These are phyloP conservation scores for Orchesella cincta DNA, from an alignment of 1,140 invertebrate species.

Conservation along the genomic window DNA sequence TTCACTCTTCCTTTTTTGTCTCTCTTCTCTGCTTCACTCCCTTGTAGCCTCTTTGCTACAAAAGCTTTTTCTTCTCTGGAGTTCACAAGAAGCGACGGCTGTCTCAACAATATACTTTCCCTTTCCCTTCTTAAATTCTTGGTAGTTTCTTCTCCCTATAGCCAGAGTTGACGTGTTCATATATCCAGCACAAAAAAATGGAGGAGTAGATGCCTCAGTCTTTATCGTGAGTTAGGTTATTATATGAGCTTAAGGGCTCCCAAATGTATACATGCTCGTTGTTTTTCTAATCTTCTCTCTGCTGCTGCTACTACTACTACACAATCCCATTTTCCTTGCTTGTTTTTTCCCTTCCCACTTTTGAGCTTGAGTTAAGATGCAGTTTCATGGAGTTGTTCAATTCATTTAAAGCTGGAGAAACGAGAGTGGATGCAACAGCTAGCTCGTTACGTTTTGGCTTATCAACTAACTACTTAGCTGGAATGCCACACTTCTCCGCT, in stretches of 20 bases:
- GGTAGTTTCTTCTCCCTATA: background rate
- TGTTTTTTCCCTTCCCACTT: background rate
- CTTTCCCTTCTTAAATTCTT: background rate
- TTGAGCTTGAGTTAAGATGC: background rate
- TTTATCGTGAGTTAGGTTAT: too few relatives aligned
- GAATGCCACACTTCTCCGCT: too few relatives aligned
- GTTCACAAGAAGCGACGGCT: too few relatives aligned
- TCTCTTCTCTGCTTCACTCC: slow-evolving; percentile 7
- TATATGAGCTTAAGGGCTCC: slow-evolving; percentile 19
- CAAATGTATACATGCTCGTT: slow-evolving; percentile 14
- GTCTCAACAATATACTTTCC: background rate
- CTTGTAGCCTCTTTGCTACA: background rate
- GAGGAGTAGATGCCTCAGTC: too few relatives aligned
- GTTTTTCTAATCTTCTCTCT: slow-evolving; percentile 25
- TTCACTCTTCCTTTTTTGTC: background rate
- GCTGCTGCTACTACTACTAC: background rate
- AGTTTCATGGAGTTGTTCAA: background rate
- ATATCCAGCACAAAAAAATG: too few relatives aligned
- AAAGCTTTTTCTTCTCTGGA: background rate
- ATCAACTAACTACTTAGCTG: slow-evolving; percentile 2
- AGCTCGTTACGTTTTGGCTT: slow-evolving; percentile 1
- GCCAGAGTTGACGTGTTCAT: too few relatives aligned
- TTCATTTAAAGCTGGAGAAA: background rate
- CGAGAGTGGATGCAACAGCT: background rate
- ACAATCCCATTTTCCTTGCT: slow-evolving; percentile 5